A percentile compares a stretch with the other conserved stretches of the same genome.
Conservation (phyloP, 1,140 invertebrate species). For the Eriocheir sinensis region DNA sequence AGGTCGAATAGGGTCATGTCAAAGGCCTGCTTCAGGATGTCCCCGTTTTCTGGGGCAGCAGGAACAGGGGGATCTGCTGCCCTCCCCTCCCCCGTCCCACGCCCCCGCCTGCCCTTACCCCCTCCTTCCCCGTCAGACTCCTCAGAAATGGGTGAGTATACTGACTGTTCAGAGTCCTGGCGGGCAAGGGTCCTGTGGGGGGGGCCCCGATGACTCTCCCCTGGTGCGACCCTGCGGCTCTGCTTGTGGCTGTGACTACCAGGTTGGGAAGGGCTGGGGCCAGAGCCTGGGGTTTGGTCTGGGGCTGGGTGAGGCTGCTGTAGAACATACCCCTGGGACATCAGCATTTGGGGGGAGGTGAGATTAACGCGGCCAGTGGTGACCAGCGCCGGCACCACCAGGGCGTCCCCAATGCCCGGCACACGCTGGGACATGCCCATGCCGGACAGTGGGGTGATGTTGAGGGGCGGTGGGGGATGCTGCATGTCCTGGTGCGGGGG, state of each 20-base stretch:
- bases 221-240: neutral
- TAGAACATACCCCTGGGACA: slow-evolving; percentile 29
- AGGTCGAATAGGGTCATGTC: slow-evolving; percentile 49
- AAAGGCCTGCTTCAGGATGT: slow-evolving; percentile 66
- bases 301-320: neutral
- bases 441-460: slow-evolving; percentile 67
- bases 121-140: slow-evolving; percentile 67
- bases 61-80: neutral
- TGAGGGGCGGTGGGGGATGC: neutral
- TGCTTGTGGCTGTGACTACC: slow-evolving; percentile 29
- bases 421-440: slow-evolving; percentile 48
- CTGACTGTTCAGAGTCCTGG: slow-evolving; percentile 60
- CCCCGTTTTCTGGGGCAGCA: neutral
- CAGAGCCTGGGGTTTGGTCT: neutral
- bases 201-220: neutral
- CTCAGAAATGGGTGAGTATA: slow-evolving; percentile 69
- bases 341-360: slow-evolving; percentile 45
- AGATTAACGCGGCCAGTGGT: slow-evolving; percentile 44
- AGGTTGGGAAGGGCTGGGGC: neutral
- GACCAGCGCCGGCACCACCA: slow-evolving; percentile 63
- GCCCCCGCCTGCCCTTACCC: slow-evolving; percentile 22
- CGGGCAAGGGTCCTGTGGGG: slow-evolving; percentile 30
- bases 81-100: neutral
- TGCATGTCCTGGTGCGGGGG: neutral
- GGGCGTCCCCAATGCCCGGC: slow-evolving; percentile 62